Evolutionary conservation across 2,888 invertebrate genomes (phyloP).

Genomic region (Electrophaes corylata): DNA sequence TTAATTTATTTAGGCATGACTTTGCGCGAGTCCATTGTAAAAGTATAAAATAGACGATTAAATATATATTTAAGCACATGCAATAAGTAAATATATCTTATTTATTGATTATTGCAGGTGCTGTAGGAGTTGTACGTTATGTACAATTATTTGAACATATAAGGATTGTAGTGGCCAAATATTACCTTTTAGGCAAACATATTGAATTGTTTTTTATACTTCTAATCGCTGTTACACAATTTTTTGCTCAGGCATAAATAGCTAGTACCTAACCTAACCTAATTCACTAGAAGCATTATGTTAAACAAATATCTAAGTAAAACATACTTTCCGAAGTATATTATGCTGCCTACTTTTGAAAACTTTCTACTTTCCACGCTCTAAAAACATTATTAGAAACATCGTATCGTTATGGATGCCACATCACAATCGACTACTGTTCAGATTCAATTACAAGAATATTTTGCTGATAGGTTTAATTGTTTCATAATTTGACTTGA

Average conservation of each 20-base stretch:
- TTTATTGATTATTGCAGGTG: no score
- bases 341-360: slow-evolving; percentile 75
- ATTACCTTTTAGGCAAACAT: no score
- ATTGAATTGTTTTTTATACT: no score
- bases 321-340: slow-evolving; percentile 68
- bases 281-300: background rate
- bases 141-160: no score
- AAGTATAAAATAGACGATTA: no score
- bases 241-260: background rate
- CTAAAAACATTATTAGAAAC: slow-evolving; percentile 80
- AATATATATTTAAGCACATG: no score
- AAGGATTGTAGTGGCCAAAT: no score
- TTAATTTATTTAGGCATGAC: no score
- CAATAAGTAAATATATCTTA: no score
- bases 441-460: slow-evolving; percentile 43
- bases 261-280: background rate
- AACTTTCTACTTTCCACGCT: slow-evolving; percentile 84
- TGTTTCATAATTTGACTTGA: background rate
- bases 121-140: no score
- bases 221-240: no score
- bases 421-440: slow-evolving; percentile 63
- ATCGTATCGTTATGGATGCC: slow-evolving; percentile 73
- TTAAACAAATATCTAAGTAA: slow-evolving; percentile 47
- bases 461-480: background rate
- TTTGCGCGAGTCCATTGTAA: no score